Evolutionary conservation across 1,140 invertebrate genomes (phyloP), one percentile per base, ranked within the genome.

Genomic region (Drosophila chauvacae): DNA sequence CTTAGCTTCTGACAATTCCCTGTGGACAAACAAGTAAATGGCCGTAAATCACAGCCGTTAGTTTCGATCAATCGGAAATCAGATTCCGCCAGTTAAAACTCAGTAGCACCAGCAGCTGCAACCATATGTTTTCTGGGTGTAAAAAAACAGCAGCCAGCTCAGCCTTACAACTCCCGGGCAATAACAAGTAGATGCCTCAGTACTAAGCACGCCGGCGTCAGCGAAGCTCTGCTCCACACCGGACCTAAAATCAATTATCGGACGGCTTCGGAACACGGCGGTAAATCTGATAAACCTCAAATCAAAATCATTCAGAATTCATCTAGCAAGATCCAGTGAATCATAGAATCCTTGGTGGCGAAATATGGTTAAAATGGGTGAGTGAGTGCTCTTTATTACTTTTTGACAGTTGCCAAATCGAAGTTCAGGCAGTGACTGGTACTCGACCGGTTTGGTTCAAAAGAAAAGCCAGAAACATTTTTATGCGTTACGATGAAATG

Each of bases 161-260:
- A 35, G 44, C 26, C 47, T 37, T 41, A 66, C 42, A 48, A 42
- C 33, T 44, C 30, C 58, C 20, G 57, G 44, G 68, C 55, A 69
- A 77, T 80, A 78, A 81, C 61, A 37, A 64, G 45, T 80, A 83
- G 66, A 88, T 82, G 84, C 63, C 68, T 35, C 71, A 55, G 35
- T 59, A 50, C 33, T 61, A 57, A 53, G 61, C 39, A 45, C 65
- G 39, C 30, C 53, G 45, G 53, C 42, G 55, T 23, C 61, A 44
- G 59, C 55, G 56, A 62, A 59, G 44, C 63, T 28, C 42, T 63
- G 53, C 57, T 44, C 60, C 51, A 41, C 53, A 48, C 64, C 63
- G n/a, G 47, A 57, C 23, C 28, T 53, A 13, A 56, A 80, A 61
- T 77, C 63, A 88, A 72, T 87, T 70, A 70, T 39, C 47, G 55